A percentile compares a stretch with the other conserved stretches of the same genome.
Evolutionary conservation across 2,113 vertebrate genomes (phyloP).

Genomic region (Lanius ludovicianus): DNA sequence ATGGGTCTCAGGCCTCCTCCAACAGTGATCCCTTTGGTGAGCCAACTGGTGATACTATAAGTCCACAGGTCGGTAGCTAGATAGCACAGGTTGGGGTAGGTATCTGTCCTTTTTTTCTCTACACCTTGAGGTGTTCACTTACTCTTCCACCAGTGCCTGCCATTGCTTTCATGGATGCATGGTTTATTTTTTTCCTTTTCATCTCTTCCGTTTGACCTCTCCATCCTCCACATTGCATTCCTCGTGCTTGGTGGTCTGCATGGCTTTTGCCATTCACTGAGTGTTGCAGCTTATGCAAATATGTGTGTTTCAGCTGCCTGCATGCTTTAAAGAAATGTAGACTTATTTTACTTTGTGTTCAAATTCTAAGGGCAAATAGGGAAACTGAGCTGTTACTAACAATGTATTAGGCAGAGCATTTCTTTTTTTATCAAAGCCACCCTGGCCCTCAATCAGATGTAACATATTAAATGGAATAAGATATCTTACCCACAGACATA

Average conservation of each 20-base stretch:
- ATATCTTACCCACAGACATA: slow-evolving; percentile 23
- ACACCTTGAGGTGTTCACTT: slow-evolving; percentile 47
- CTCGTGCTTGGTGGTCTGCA: slow-evolving; percentile 44
- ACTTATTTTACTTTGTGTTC: slow-evolving; percentile 4
- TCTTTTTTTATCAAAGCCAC: neutral
- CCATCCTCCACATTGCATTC: slow-evolving; percentile 23
- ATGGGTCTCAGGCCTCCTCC: slow-evolving; percentile 95
- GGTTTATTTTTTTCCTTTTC: slow-evolving; percentile 18
- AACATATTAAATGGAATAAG: slow-evolving; percentile 26
- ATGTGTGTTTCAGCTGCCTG: slow-evolving; percentile 44
- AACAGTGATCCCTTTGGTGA: slow-evolving; percentile 92
- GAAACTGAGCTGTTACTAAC: neutral
- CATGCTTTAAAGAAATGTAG: slow-evolving; percentile 37
- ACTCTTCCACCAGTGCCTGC: slow-evolving; percentile 42
- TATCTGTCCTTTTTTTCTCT: slow-evolving; percentile 85
- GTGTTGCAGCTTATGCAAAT: slow-evolving; percentile 42
- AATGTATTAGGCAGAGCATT: neutral
- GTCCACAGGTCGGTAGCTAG: slow-evolving; percentile 99
- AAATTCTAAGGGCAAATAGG: neutral
- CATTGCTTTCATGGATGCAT: slow-evolving; percentile 64
- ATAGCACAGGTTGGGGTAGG: slow-evolving; percentile 98
- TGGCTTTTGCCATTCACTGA: slow-evolving; percentile 56
- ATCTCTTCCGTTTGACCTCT: slow-evolving; percentile 11
- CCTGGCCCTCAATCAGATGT: slow-evolving; percentile 16
- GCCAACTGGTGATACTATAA: slow-evolving; percentile 91